Evolutionary conservation across 2,797 vertebrate species (phyloP), one percentile per base, ranked within the genome.

Genomic region (Xiphorhynchus erythropygius): DNA sequence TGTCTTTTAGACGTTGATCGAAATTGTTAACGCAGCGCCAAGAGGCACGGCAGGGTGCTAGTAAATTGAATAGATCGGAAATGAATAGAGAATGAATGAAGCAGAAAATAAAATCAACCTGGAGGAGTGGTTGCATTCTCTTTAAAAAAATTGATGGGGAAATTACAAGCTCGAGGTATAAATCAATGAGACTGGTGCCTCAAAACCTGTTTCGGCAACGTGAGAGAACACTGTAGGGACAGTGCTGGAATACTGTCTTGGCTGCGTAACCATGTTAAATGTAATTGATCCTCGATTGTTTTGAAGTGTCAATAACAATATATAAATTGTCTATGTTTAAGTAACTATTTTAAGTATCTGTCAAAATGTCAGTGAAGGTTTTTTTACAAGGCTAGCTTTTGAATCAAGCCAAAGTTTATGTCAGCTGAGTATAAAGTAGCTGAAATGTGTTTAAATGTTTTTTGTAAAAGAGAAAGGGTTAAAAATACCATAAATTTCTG

Each of bases 1-100:
- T 94, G 96, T 95, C 73, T 87, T 71, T 30, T 12, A 71, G 81
- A 10, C n/a, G 2, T 55, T 64, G 86, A 77, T 91, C 64, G 81
- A 16, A 75, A 68, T 57, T 50, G 46, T 44, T 32, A 18, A 13
- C 3, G 19, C 30, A 49, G 42, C 55, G 63, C 33, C 33, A 4
- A 7, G 71, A 83, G 22, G 42, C 59, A 11, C 7, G n/a, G 50
- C 6, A 12, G 46, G 37, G 16, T 65, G 59, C 44, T 68, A 3
- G 47, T 9, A 65, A 55, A 42, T 28, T 4, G 50, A 62, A 69
- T 55, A 49, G 53, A 65, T 55, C 9, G 25, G 47, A 41, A 76
- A 53, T 14, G 22, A 68, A 22, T 15, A 46, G 46, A 4, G 1
- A 33, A 18, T 37, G 35, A 46, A 55, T 55, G 16, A 23, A 62